Evolutionary conservation across 2,797 vertebrate genomes (phyloP), one percentile per base, ranked within the genome.

Genomic region (Gorsachius magnificus): DNA sequence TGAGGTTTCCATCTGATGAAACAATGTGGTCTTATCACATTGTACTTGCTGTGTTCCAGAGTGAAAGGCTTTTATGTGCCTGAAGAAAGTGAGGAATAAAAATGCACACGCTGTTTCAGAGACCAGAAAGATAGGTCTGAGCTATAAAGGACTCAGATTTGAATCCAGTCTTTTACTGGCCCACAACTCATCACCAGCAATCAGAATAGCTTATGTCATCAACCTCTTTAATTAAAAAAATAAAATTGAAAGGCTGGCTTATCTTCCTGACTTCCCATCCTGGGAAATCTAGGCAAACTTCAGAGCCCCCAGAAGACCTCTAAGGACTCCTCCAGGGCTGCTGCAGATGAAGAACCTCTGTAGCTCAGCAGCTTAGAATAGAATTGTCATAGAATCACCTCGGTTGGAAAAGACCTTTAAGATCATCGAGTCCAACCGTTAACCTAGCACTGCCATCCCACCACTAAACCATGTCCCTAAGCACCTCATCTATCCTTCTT

Each of bases 1-100:
- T 87, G 95, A 95, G 89, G 82, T 88, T 90, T 66, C 58, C 83
- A 77, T 89, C 61, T 46, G 46, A 89, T 83, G 72, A 91, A 84
- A 61, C 74, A 76, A 68, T 87, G 87, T 63, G 68, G 68, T 83
- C 74, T 95, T 51, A 38, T 88, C 87, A 63, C 19, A 2, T 78
- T 95, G 82, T 78, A 85, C 64, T 60, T 57, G 51, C 65, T 68
- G 48, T 64, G 33, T 50, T 84, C 53, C 80, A 74, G 46, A 57
- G 22, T 8, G 19, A 95, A 92, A 79, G 15, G 31, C 24, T 51
- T 82, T 79, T 22, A 61, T 45, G 16, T 33, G 38, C 24, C 45
- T 61, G 41, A 83, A 94, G 78, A 69, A 72, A 69, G 20, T 5
- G 83, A 66, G 69, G 81, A 82, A 58, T 36, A 36, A 63, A 84